Percentiles rank a stretch among this genome's conserved stretches.
Evolutionary conservation across 2,797 vertebrate genomes (phyloP).

Genomic region (Danio jaintianensis): DNA sequence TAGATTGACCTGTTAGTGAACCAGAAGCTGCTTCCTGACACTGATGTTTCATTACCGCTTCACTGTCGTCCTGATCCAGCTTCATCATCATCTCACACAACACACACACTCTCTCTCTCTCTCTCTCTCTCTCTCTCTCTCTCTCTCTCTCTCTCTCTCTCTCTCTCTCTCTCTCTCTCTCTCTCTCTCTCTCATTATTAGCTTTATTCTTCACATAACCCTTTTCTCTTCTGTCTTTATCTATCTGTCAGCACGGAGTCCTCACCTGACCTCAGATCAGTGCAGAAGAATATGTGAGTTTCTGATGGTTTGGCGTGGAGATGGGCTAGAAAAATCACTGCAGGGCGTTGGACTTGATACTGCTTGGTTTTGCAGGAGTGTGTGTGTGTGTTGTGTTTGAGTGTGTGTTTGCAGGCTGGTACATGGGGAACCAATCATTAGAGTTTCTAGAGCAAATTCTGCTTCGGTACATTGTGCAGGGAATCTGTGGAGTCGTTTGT

Average conservation of each 20-base stretch:
- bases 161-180: too few species aligned
- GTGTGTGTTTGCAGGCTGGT: conserved; percentile 36
- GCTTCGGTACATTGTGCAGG: conserved; percentile 26
- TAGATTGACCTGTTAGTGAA: background rate
- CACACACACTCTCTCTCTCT: too few species aligned
- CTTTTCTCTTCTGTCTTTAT: conserved; percentile 39
- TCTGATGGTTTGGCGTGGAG: conserved; percentile 32
- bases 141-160: too few species aligned
- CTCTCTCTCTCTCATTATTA: conserved; percentile 20
- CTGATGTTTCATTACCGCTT: background rate
- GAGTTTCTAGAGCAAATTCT: conserved; percentile 32
- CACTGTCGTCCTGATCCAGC: background rate
- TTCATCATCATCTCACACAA: too few species aligned
- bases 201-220: conserved; percentile 24
- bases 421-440: conserved; percentile 31
- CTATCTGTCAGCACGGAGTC: conserved; percentile 26
- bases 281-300: conserved; percentile 47
- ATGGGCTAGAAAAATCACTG: conserved; percentile 19
- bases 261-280: conserved; percentile 40
- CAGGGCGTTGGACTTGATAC: conserved; percentile 11
- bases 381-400: too few species aligned
- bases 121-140: background rate
- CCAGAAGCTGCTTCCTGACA: conserved; percentile 1
- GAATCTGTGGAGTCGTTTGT: background rate
- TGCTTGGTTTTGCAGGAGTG: conserved; percentile 20